Evolutionary conservation across 2,797 vertebrate genomes (phyloP).

Genomic region (Artibeus lituratus): DNA sequence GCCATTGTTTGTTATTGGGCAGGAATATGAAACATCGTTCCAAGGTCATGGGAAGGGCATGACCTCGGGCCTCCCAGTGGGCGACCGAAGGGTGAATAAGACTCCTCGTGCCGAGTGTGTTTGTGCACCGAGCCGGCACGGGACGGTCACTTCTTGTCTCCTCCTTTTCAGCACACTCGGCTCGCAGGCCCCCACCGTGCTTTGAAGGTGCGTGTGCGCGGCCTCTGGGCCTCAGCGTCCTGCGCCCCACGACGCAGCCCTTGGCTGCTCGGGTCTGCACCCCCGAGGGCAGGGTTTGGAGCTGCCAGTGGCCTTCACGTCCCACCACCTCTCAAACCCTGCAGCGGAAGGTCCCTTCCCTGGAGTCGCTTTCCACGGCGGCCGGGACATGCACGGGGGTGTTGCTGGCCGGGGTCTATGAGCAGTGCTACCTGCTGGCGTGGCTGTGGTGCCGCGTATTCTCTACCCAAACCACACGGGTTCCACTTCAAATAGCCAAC

Average conservation of each 20-base stretch:
- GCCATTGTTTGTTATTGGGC: too few species aligned
- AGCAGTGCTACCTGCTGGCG: neutral
- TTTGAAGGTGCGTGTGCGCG: neutral
- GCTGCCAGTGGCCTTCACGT: neutral
- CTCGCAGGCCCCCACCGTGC: too few species aligned
- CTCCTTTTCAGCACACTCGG: neutral
- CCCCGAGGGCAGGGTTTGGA: neutral
- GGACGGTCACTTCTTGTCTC: neutral
- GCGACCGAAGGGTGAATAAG: neutral
- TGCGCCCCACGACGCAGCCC: neutral
- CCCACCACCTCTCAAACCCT: neutral
- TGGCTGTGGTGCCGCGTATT: neutral
- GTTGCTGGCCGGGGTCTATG: neutral
- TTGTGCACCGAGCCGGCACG: neutral
- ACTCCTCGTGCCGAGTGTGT: neutral
- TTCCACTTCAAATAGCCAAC: slow-evolving; percentile 44
- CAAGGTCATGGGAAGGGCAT: neutral
- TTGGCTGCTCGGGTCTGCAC: neutral
- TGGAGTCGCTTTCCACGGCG: neutral
- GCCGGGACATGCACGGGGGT: neutral
- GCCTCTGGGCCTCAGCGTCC: neutral
- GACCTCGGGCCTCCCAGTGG: neutral
- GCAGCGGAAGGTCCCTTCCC: neutral
- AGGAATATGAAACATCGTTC: neutral
- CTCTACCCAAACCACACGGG: slow-evolving; percentile 2